Conservation (phyloP, 2,113 vertebrate genomes). For the Micronycteris hirsuta region DNA sequence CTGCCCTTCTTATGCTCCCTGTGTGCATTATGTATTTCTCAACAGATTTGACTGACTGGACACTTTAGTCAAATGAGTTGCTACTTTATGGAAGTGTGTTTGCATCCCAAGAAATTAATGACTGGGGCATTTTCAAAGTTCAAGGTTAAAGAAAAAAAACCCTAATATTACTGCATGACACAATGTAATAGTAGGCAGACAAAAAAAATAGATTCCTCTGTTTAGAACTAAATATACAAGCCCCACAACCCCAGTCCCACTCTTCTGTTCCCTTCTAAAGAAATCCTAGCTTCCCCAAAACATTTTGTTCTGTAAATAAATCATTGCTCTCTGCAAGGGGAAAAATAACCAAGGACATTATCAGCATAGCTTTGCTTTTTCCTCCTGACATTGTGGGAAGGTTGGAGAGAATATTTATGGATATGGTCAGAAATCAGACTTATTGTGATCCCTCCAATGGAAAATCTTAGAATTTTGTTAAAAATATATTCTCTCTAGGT, state of each 20-base stretch:
- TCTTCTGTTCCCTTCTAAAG: background rate
- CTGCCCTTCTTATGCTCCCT: background rate
- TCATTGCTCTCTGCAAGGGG: background rate
- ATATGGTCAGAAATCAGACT: background rate
- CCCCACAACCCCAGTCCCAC: background rate
- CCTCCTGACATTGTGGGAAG: background rate
- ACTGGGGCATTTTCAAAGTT: background rate
- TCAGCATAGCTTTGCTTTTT: background rate
- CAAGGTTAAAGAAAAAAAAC: background rate
- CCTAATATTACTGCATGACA: background rate
- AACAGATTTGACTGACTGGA: background rate
- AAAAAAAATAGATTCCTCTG: background rate
- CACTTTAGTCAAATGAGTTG: background rate
- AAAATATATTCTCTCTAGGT: background rate
- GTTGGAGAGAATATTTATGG: background rate
- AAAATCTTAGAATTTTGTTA: background rate
- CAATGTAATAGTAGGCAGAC: background rate
- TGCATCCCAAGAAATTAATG: background rate
- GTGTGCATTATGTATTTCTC: background rate
- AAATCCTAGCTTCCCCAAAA: conserved; percentile 25
- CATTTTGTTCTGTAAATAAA: conserved; percentile 14
- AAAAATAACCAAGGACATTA: background rate
- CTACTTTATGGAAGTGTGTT: background rate
- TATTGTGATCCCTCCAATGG: background rate
- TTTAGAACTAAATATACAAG: background rate